Percentiles rank a stretch among this genome's conserved stretches.
Evolutionary conservation across 2,797 vertebrate species (phyloP).

Genomic region (Somateria mollissima): DNA sequence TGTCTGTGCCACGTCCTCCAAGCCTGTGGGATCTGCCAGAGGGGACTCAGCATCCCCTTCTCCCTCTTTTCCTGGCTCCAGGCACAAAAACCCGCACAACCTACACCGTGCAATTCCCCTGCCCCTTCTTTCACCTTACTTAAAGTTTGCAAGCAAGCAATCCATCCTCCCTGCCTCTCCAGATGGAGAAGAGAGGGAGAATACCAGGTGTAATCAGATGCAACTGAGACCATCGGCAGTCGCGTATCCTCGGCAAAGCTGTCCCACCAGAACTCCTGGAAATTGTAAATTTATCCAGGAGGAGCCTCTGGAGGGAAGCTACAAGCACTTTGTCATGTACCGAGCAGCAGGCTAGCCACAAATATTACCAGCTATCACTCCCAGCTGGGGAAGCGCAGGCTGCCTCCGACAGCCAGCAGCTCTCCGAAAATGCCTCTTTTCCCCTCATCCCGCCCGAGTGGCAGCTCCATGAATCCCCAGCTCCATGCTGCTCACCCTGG

Average conservation of each 20-base stretch:
- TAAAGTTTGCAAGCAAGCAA: slow-evolving; percentile 15
- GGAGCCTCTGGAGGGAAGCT: slow-evolving; percentile 8
- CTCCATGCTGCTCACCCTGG: neutral
- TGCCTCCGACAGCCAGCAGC: neutral
- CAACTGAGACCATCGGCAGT: slow-evolving; percentile 35
- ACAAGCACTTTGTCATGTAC: slow-evolving; percentile 43
- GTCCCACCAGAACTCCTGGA: slow-evolving; percentile 42
- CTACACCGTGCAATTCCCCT: neutral
- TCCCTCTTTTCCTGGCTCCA: neutral
- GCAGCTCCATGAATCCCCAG: neutral
- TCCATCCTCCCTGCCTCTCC: neutral
- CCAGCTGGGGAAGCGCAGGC: neutral
- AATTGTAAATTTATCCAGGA: slow-evolving; percentile 34
- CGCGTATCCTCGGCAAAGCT: neutral
- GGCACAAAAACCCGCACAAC: neutral
- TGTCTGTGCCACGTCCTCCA: neutral
- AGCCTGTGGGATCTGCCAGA: neutral
- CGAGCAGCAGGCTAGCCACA: neutral
- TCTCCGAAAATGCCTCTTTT: neutral
- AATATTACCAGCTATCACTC: slow-evolving; percentile 25
- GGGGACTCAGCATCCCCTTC: neutral
- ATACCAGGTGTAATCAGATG: slow-evolving; percentile 39
- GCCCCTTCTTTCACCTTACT: neutral
- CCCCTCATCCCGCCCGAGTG: neutral
- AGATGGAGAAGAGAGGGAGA: slow-evolving; percentile 29